These are phyloP conservation scores for Theristus sp. DNA, from an alignment of 2,888 invertebrate species.

Conservation along the genomic window DNA sequence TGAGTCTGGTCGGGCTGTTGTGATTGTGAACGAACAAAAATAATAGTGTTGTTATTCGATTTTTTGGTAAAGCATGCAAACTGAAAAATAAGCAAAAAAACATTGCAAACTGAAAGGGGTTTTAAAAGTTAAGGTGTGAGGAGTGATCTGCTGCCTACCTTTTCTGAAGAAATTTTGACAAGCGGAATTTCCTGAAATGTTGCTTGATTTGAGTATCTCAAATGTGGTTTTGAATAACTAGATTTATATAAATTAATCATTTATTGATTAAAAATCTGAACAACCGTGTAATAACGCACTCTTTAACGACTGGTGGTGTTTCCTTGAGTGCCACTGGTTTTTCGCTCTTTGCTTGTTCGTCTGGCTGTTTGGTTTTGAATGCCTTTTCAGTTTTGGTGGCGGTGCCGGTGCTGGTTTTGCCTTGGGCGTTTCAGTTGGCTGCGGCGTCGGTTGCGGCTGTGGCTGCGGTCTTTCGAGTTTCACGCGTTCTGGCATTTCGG, in stretches of 20 bases:
- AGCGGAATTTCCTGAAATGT: background rate
- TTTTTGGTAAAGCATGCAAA: no score
- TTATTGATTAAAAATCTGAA: background rate
- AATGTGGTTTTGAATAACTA: no score
- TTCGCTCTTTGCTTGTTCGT: constrained; percentile 9
- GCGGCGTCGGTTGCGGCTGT: background rate
- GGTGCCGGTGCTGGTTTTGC: background rate
- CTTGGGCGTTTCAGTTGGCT: background rate
- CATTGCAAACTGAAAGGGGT: background rate
- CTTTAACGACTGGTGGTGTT: constrained; percentile 20
- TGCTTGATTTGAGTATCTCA: background rate
- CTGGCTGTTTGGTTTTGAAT: constrained; percentile 4
- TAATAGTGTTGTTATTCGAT: no score
- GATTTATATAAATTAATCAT: constrained; percentile 9
- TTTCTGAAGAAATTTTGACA: background rate
- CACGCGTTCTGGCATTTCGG: background rate
- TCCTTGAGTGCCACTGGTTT: constrained; percentile 16
- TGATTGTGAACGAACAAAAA: no score
- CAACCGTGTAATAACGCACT: constrained; percentile 7
- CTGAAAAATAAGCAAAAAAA: background rate
- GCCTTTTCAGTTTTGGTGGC: constrained; percentile 4
- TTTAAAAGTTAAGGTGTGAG: background rate
- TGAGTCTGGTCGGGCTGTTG: no score
- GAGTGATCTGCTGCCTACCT: background rate
- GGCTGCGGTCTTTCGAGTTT: background rate